These are phyloP conservation scores for Oegoconia quadripuncta DNA, from an alignment of 2,888 invertebrate genomes.

Conservation along the genomic window DNA sequence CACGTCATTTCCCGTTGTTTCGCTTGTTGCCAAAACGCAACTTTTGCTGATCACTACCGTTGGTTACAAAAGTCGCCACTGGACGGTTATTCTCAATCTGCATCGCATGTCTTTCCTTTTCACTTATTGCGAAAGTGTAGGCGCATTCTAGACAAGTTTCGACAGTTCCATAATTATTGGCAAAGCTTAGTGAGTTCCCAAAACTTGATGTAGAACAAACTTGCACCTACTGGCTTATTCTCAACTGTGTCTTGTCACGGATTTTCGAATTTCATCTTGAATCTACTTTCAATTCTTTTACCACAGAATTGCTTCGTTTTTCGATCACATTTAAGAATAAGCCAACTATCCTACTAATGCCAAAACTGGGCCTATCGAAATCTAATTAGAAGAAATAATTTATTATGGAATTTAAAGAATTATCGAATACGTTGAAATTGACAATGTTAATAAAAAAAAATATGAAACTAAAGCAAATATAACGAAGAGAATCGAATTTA, in stretches of 20 bases:
- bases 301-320: too few species aligned
- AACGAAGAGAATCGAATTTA: neutral
- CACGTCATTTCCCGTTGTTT: conserved; percentile 18
- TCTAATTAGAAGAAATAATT: conserved; percentile 20
- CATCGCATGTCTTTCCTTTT: conserved; percentile 52
- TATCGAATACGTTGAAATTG: neutral
- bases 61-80: conserved; percentile 73
- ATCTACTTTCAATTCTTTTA: too few species aligned
- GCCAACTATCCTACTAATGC: conserved; percentile 38
- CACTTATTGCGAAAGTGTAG: neutral
- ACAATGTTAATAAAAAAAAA: neutral
- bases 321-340: conserved; percentile 25
- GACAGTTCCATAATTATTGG: neutral
- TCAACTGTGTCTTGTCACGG: neutral
- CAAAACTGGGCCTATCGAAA: conserved; percentile 62
- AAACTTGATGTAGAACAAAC: neutral
- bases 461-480: neutral
- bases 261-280: too few species aligned
- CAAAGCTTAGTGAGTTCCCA: neutral
- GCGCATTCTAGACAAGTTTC: neutral
- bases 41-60: conserved; percentile 59
- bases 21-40: conserved; percentile 50
- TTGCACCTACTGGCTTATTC: neutral
- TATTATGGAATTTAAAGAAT: conserved; percentile 1
- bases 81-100: conserved; percentile 75